These are phyloP conservation scores for Bibio marci DNA, from an alignment of 2,888 invertebrate genomes.

Conservation along the genomic window DNA sequence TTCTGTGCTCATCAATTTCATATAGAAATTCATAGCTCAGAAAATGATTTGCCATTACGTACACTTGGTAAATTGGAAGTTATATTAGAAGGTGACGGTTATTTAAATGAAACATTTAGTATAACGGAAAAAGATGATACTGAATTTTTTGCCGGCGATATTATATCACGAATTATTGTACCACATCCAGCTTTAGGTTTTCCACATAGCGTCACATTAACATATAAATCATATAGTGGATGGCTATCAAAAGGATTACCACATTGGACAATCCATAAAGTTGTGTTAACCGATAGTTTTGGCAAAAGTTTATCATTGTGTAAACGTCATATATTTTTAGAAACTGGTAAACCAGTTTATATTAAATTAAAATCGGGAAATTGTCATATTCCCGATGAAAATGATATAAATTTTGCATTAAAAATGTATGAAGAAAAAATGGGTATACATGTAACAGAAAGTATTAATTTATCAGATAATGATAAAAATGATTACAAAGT, in stretches of 20 bases:
- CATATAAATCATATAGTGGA: slow-evolving; percentile 77
- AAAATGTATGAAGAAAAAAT: not conserved
- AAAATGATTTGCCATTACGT: slow-evolving; percentile 39
- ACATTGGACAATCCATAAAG: slow-evolving; percentile 64
- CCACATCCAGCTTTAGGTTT: slow-evolving; percentile 74
- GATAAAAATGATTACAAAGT: not conserved
- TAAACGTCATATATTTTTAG: slow-evolving; percentile 52
- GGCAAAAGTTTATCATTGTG: slow-evolving; percentile 71
- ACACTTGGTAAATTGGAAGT: slow-evolving; percentile 57
- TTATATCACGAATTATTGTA: slow-evolving; percentile 66
- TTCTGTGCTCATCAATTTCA: slow-evolving; percentile 87
- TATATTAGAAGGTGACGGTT: slow-evolving; percentile 61
- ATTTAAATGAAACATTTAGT: slow-evolving; percentile 74
- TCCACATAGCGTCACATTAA: slow-evolving; percentile 51
- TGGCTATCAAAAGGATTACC: slow-evolving; percentile 77
- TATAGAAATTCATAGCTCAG: slow-evolving; percentile 61
- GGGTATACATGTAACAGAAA: not conserved
- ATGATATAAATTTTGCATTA: slow-evolving; percentile 2
- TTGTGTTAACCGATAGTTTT: slow-evolving; percentile 69
- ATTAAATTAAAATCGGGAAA: slow-evolving; percentile 61
- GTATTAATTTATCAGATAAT: slow-evolving; percentile 1
- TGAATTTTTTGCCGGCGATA: slow-evolving; percentile 49
- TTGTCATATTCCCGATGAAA: slow-evolving; percentile 47
- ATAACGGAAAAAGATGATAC: slow-evolving; percentile 73
- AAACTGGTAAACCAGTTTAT: slow-evolving; percentile 54